Percentiles rank a stretch among this genome's conserved stretches.
Evolutionary conservation across 2,113 vertebrate species (phyloP).

Genomic region (Oreochromis tanganicae): DNA sequence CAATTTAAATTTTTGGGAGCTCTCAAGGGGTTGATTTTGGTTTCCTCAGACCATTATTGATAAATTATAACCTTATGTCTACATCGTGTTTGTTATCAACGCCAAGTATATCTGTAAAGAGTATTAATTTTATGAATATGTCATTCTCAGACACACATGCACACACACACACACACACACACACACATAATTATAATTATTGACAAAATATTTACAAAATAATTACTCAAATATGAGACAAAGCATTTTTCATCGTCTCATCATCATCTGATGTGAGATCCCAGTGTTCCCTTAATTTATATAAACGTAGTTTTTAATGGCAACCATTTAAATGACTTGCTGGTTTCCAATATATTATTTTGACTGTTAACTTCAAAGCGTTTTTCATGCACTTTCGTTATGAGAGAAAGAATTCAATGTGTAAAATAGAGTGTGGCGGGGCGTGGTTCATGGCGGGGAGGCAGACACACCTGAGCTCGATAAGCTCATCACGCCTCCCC

Average conservation of each 20-base stretch:
- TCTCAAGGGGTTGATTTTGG: neutral
- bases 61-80: neutral
- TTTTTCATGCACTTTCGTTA: neutral
- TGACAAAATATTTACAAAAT: neutral
- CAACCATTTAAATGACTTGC: neutral
- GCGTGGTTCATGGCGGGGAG: neutral
- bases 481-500: neutral
- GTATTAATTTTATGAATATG: neutral
- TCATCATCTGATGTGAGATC: neutral
- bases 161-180: neutral
- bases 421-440: neutral
- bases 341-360: neutral
- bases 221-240: neutral
- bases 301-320: neutral
- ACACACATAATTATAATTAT: neutral
- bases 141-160: neutral
- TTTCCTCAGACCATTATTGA: neutral
- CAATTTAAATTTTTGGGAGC: neutral
- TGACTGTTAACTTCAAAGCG: neutral
- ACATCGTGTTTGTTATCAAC: neutral
- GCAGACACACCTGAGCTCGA: neutral
- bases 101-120: neutral
- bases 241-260: neutral
- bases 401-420: neutral
- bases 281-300: neutral